phyloP scores from a whole-genome alignment of 2,888 invertebrate species.

The Apamea epomidion region DNA sequence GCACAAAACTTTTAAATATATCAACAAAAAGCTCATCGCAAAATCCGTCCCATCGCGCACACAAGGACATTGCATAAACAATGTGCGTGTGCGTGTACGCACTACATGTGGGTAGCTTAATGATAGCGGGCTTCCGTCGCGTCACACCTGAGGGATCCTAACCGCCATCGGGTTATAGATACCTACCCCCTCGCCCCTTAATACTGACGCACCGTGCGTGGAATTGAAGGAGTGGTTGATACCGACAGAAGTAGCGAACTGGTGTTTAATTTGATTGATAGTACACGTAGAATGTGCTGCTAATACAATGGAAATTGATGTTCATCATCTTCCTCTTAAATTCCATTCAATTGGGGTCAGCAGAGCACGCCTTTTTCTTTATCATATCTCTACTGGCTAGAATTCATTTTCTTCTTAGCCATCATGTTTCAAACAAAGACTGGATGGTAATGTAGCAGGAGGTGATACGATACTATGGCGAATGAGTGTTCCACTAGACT shows the following conservation, averaged over 20 bases:
- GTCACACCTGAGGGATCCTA: constrained; percentile 90
- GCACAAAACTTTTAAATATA: constrained; percentile 32
- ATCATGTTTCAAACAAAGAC: not conserved
- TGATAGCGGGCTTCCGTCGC: constrained; percentile 89
- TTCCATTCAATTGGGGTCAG: not conserved
- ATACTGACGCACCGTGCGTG: constrained; percentile 74
- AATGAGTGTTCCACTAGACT: not conserved
- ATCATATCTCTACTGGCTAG: not conserved
- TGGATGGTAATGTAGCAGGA: not conserved
- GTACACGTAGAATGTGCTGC: not conserved
- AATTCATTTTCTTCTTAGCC: not conserved
- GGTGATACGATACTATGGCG: not conserved
- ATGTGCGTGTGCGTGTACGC: constrained; percentile 79
- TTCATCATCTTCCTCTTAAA: not conserved
- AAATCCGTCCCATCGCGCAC: constrained; percentile 81
- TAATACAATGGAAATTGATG: not conserved
- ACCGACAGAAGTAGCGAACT: not conserved
- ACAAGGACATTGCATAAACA: constrained; percentile 71
- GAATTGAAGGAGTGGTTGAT: constrained; percentile 51
- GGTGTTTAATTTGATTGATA: not conserved
- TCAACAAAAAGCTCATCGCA: constrained; percentile 70
- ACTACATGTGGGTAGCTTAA: constrained; percentile 88
- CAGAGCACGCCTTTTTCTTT: not conserved
- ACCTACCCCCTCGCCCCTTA: constrained; percentile 86
- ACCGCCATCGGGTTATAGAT: constrained; percentile 89